These are phyloP conservation scores for Serilophus lunatus DNA, from an alignment of 2,113 vertebrate species.

Conservation along the genomic window DNA sequence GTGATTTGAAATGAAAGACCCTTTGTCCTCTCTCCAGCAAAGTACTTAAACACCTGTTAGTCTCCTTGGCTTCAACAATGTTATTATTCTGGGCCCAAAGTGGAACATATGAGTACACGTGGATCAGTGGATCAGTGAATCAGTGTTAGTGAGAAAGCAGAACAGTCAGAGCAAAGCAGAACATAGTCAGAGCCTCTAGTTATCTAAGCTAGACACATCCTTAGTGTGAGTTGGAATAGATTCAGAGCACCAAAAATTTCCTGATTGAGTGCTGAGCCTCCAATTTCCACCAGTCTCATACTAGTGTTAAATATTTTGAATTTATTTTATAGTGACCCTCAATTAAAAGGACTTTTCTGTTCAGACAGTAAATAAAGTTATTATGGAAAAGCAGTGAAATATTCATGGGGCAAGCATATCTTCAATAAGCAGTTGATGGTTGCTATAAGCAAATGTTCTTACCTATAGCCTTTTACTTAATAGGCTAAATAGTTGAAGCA, in stretches of 20 bases:
- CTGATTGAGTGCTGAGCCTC: neutral
- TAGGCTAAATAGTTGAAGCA: neutral
- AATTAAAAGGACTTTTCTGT: neutral
- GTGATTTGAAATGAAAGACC: neutral
- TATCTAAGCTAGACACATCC: neutral
- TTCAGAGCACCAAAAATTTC: neutral
- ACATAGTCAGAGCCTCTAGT: neutral
- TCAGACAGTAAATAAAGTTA: neutral
- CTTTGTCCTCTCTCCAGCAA: neutral
- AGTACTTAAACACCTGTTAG: neutral
- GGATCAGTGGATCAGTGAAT: neutral
- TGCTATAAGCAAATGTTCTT: slow-evolving; percentile 41
- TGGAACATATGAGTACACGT: neutral
- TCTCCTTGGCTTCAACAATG: neutral
- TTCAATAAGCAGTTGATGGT: neutral
- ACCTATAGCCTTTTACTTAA: slow-evolving; percentile 12
- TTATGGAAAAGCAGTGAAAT: slow-evolving; percentile 1
- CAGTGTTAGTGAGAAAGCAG: neutral
- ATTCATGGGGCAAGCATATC: neutral
- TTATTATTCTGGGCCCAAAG: neutral
- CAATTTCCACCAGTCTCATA: neutral
- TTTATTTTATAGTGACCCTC: neutral
- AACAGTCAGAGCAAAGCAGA: neutral
- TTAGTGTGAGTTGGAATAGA: neutral
- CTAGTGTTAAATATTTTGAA: neutral